Evolutionary conservation across 2,888 invertebrate species (phyloP).

Genomic region (Zygothrica quintamaculata): DNA sequence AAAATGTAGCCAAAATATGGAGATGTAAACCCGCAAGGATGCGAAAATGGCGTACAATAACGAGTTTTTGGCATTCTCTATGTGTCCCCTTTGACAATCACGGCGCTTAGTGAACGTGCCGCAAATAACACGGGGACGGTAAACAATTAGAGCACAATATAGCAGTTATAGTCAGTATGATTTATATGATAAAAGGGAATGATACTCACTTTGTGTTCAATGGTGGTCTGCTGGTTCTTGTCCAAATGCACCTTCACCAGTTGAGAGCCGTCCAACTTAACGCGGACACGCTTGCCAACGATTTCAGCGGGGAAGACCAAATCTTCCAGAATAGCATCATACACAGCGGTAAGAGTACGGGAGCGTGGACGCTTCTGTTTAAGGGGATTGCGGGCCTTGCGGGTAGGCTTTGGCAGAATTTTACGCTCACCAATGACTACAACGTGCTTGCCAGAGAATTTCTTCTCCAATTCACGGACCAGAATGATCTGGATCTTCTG

Average conservation of each 20-base stretch:
- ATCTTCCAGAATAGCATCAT: constrained; percentile 98
- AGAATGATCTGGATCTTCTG: constrained; percentile 98
- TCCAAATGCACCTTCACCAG: constrained; percentile 99
- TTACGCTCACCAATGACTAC: constrained; percentile 99
- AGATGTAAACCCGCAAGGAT: constrained; percentile 69
- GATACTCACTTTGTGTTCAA: constrained; percentile 96
- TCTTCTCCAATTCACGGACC: constrained; percentile 99
- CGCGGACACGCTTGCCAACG: constrained; percentile 98
- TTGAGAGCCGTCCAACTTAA: constrained; percentile 97
- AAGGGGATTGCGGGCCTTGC: constrained; percentile 93
- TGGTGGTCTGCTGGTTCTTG: constrained; percentile 99
- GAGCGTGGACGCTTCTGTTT: constrained; percentile 92
- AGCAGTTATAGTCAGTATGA: background rate
- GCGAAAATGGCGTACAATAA: constrained; percentile 72
- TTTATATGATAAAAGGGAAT: background rate
- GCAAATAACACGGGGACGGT: constrained; percentile 83
- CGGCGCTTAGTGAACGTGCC: constrained; percentile 68
- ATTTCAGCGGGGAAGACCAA: constrained; percentile 99
- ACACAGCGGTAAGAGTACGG: constrained; percentile 97
- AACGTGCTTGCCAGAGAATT: constrained; percentile 99
- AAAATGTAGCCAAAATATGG: constrained; percentile 79
- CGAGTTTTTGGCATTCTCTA: constrained; percentile 78
- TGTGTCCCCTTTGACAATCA: constrained; percentile 83
- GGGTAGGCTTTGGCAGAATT: constrained; percentile 98
- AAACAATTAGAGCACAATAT: constrained; percentile 3